These are phyloP conservation scores for Drosophila paranaensis DNA, from an alignment of 2,888 invertebrate species.

Conservation along the genomic window DNA sequence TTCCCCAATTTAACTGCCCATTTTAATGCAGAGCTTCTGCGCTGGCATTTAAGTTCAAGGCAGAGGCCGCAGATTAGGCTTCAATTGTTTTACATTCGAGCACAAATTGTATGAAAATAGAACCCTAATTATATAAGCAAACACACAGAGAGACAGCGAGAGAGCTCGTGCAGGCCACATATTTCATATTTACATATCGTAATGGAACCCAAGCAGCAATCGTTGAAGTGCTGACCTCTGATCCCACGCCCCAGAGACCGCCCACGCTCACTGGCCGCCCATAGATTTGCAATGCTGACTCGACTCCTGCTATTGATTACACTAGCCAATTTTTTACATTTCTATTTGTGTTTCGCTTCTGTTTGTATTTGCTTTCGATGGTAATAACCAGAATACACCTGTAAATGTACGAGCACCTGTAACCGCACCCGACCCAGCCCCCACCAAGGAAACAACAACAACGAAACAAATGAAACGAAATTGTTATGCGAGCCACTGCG, in stretches of 20 bases:
- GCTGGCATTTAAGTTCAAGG: not conserved
- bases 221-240: conserved; percentile 21
- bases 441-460: no score
- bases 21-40: no score
- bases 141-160: not conserved
- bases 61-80: not conserved
- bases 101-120: not conserved
- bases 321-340: conserved; percentile 40
- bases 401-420: not conserved
- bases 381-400: conserved; percentile 48
- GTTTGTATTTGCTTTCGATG: conserved; percentile 32
- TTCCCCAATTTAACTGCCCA: no score
- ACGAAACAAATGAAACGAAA: conserved; percentile 34
- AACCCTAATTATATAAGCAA: conserved; percentile 7
- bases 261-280: not conserved
- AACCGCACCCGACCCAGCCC: no score
- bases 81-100: not conserved
- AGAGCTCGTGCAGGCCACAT: not conserved
- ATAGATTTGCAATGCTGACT: conserved; percentile 18
- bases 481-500: conserved; percentile 8
- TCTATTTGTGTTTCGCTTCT: conserved; percentile 4
- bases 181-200: conserved; percentile 31
- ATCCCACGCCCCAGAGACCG: not conserved
- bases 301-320: conserved; percentile 44
- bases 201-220: conserved; percentile 10